These are phyloP conservation scores for Elgaria multicarinata DNA, from an alignment of 2,113 vertebrate genomes.

Conservation along the genomic window DNA sequence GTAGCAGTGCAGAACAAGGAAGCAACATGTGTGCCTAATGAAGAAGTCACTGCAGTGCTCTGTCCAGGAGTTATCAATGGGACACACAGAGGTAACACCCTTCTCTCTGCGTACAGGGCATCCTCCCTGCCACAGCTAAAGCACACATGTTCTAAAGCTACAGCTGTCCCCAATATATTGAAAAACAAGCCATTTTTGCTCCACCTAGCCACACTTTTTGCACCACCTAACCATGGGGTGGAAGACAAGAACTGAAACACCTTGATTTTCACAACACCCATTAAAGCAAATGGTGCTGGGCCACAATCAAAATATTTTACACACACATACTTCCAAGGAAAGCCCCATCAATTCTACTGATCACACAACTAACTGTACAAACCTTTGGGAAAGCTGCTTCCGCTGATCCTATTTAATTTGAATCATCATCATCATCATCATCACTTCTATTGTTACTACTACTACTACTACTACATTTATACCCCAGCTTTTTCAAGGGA, in stretches of 20 bases:
- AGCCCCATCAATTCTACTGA: conserved; percentile 18
- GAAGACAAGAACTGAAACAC: neutral
- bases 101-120: no score
- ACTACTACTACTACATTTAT: no score
- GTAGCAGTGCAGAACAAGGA: no score
- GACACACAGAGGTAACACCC: no score
- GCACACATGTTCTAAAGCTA: no score
- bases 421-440: conserved; percentile 11
- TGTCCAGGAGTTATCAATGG: no score
- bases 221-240: fast-evolving
- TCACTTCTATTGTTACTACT: neutral
- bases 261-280: neutral
- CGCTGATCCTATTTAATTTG: neutral
- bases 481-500: neutral
- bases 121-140: neutral
- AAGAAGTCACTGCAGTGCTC: no score
- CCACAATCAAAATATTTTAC: neutral
- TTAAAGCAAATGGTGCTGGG: neutral
- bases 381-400: neutral
- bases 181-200: conserved; percentile 15
- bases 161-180: neutral
- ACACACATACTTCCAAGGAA: neutral
- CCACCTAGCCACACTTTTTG: neutral
- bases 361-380: neutral
- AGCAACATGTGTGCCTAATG: no score